Conservation (phyloP, 2,888 invertebrate species). For the Brachyptera risi region DNA sequence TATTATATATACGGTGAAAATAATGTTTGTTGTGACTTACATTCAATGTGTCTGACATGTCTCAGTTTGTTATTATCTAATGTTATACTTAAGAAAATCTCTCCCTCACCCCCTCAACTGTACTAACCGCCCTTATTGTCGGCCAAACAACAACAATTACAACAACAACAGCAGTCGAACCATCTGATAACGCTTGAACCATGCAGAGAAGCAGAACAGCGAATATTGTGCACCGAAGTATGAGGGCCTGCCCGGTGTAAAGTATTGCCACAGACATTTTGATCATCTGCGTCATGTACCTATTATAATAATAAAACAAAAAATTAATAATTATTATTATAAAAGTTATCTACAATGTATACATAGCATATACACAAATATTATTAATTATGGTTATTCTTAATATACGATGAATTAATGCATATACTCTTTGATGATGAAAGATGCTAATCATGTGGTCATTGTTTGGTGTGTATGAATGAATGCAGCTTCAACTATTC, state of each 20-base stretch:
- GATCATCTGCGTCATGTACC: conserved; percentile 37
- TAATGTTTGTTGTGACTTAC: conserved; percentile 30
- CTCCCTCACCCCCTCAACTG: neutral
- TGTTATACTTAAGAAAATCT: conserved; percentile 14
- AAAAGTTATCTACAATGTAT: conserved; percentile 26
- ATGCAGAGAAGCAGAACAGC: no score
- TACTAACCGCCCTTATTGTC: neutral
- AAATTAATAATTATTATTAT: conserved; percentile 6
- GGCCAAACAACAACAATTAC: no score
- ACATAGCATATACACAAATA: conserved; percentile 37
- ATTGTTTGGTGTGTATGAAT: conserved; percentile 21
- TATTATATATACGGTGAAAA: neutral
- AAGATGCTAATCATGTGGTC: conserved; percentile 22
- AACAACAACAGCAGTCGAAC: no score
- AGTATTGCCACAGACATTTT: conserved; percentile 2
- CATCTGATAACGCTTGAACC: neutral
- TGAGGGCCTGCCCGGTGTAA: neutral
- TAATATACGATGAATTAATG: conserved; percentile 24
- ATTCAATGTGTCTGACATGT: conserved; percentile 12
- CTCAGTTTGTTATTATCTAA: conserved; percentile 4
- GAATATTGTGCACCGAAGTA: no score
- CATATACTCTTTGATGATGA: conserved; percentile 22
- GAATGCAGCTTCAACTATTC: conserved; percentile 20
- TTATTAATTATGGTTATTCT: conserved; percentile 27
- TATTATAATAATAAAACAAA: conserved; percentile 21